phyloP scores from a whole-genome alignment of 2,888 invertebrate genomes.

The Mythimna vitellina region DNA sequence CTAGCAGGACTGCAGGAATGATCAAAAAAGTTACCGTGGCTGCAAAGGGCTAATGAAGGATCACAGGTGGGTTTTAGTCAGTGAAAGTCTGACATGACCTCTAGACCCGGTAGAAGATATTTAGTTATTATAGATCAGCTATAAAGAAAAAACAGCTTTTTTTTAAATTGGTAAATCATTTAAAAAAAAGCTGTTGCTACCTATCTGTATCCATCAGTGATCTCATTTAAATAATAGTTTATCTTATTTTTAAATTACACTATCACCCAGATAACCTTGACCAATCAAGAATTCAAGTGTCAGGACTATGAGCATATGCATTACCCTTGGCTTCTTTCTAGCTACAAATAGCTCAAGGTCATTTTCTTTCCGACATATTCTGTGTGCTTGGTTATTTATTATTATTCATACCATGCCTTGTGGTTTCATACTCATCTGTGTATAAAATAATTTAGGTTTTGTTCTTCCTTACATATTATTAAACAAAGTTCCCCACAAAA shows the following conservation, averaged over 20 bases:
- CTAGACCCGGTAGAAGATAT: no score
- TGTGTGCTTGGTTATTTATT: conserved; percentile 1
- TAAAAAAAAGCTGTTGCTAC: no score
- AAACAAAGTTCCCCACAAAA: no score
- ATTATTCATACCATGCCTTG: conserved; percentile 23
- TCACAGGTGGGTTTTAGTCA: no score
- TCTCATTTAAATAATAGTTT: neutral
- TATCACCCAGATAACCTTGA: conserved; percentile 41
- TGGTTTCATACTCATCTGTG: conserved; percentile 23
- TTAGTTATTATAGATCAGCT: no score
- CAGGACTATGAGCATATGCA: conserved; percentile 26
- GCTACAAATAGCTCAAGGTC: conserved; percentile 33
- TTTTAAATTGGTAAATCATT: no score
- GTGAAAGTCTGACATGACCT: no score
- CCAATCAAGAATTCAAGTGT: conserved; percentile 42
- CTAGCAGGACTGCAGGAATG: no score
- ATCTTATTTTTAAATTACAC: conserved; percentile 3
- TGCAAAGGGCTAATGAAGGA: no score
- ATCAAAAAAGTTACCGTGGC: no score
- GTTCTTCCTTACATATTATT: neutral
- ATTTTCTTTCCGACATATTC: conserved; percentile 19
- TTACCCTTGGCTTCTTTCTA: conserved; percentile 34
- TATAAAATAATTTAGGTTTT: neutral
- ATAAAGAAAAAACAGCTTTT: no score
- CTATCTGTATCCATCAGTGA: neutral